Conservation (phyloP, 2,888 invertebrate genomes). For the Drosophila flavopinicola region DNA sequence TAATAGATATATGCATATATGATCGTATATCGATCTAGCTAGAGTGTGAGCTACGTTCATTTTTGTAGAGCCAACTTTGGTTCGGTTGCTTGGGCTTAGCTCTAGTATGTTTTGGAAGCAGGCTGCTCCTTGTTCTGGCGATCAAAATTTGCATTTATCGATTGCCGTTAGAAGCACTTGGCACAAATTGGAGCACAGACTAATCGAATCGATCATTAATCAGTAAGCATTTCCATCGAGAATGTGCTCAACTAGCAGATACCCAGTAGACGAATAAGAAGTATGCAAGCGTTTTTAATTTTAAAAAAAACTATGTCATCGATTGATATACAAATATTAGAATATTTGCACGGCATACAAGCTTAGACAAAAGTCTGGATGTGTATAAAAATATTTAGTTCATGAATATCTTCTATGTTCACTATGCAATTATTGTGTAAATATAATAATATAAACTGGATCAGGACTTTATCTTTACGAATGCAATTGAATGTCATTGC, state of each 20-base stretch:
- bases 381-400: too few species aligned
- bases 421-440: too few species aligned
- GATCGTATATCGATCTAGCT: slow-evolving; percentile 12
- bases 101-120: too few species aligned
- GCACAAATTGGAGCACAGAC: slow-evolving; percentile 42
- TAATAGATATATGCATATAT: slow-evolving; percentile 1
- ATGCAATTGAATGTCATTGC: too few species aligned
- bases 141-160: slow-evolving; percentile 52
- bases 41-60: slow-evolving; percentile 16
- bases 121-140: slow-evolving; percentile 20
- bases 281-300: too few species aligned
- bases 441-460: too few species aligned
- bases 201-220: slow-evolving; percentile 11
- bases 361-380: too few species aligned
- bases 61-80: slow-evolving; percentile 1
- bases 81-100: not conserved
- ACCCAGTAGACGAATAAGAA: not conserved
- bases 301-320: too few species aligned
- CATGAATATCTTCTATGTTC: too few species aligned
- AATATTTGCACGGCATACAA: too few species aligned
- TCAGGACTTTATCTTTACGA: too few species aligned
- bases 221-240: not conserved
- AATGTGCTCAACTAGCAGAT: not conserved
- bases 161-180: slow-evolving; percentile 53
- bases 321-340: too few species aligned